Percentiles rank a stretch among this genome's conserved stretches.
These are phyloP conservation scores for Dunckerocampus dactyliophorus DNA, from an alignment of 2,113 vertebrate species.

Conservation along the genomic window DNA sequence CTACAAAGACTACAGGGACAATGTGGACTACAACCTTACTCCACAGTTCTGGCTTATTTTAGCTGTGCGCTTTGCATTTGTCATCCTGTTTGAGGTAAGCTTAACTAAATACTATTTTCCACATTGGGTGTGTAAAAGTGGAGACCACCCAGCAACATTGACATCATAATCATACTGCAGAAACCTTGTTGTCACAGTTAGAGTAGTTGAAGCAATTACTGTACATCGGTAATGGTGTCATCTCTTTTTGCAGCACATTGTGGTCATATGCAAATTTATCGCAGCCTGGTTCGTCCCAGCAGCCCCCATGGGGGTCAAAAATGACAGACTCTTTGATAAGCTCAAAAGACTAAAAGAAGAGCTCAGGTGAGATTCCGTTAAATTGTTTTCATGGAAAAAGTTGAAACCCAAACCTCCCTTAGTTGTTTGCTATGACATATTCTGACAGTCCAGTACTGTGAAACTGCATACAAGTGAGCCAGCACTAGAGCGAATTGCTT, in stretches of 20 bases:
- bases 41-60: slow-evolving; percentile 87
- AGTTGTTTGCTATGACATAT: no score
- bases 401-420: neutral
- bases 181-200: no score
- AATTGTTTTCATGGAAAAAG: neutral
- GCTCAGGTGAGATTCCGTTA: slow-evolving; percentile 61
- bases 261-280: slow-evolving; percentile 85
- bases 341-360: slow-evolving; percentile 56
- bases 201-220: neutral
- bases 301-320: slow-evolving; percentile 79
- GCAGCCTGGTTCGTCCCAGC: slow-evolving; percentile 90
- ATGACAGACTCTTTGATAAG: slow-evolving; percentile 77
- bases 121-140: neutral
- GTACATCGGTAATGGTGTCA: neutral
- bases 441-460: no score
- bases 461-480: no score
- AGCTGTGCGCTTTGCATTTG: slow-evolving; percentile 85
- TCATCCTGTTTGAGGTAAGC: slow-evolving; percentile 89
- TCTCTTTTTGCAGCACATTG: slow-evolving; percentile 78
- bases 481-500: no score
- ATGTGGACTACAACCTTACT: slow-evolving; percentile 73
- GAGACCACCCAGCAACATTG: no score
- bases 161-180: no score
- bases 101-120: neutral
- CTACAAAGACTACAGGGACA: slow-evolving; percentile 85